Evolutionary conservation across 2,888 invertebrate genomes (phyloP).

Genomic region (Bembecia ichneumoniformis): DNA sequence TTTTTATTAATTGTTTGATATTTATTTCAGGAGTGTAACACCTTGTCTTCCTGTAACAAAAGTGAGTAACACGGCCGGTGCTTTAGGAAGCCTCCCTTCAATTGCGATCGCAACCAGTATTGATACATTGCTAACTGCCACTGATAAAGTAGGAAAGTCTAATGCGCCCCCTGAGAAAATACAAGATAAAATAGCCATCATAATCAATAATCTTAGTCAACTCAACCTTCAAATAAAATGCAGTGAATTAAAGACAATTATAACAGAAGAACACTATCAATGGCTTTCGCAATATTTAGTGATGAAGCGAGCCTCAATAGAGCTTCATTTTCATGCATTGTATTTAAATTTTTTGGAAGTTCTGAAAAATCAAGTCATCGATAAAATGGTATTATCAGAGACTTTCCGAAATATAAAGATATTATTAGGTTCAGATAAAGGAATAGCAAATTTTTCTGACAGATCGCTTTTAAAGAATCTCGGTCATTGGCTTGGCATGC

Average conservation of each 20-base stretch:
- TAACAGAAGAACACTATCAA: slow-evolving; percentile 92
- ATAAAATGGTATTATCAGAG: slow-evolving; percentile 91
- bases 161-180: slow-evolving; percentile 92
- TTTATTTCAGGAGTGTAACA: slow-evolving; percentile 21
- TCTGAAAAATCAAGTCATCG: slow-evolving; percentile 86
- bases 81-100: slow-evolving; percentile 81
- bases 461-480: slow-evolving; percentile 96
- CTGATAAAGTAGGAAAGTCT: slow-evolving; percentile 94
- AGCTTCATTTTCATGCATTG: slow-evolving; percentile 95
- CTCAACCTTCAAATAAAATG: slow-evolving; percentile 95
- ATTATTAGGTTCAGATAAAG: slow-evolving; percentile 95
- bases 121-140: slow-evolving; percentile 94
- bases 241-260: slow-evolving; percentile 92
- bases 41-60: slow-evolving; percentile 70
- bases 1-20: background rate
- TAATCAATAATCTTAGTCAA: slow-evolving; percentile 98
- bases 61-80: slow-evolving; percentile 74
- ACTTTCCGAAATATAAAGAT: slow-evolving; percentile 97
- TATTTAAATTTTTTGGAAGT: slow-evolving; percentile 97
- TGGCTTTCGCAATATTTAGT: slow-evolving; percentile 99
- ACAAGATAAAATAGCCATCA: slow-evolving; percentile 98
- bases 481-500: slow-evolving; percentile 99
- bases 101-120: slow-evolving; percentile 98
- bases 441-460: slow-evolving; percentile 98
- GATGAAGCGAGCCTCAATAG: slow-evolving; percentile 98